A percentile compares a stretch with the other conserved stretches of the same genome.
phyloP scores from a whole-genome alignment of 2,888 invertebrate genomes.

The Dicyrtoma fusca region DNA sequence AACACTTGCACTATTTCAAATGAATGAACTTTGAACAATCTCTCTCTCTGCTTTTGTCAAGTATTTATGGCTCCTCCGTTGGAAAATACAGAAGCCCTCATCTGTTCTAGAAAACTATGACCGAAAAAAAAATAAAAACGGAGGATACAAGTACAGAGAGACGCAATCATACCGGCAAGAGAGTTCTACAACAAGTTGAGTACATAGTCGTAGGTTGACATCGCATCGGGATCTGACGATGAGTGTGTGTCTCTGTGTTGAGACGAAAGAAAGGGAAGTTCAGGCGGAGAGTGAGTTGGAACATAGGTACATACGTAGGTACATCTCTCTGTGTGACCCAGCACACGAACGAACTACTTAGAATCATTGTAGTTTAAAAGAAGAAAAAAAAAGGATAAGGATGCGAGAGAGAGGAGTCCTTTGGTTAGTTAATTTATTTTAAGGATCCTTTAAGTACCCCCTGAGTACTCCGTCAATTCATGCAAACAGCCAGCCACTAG shows the following conservation, averaged over 20 bases:
- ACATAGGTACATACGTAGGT: neutral
- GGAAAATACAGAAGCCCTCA: too few species aligned
- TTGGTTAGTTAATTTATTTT: conserved; percentile 30
- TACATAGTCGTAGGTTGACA: too few species aligned
- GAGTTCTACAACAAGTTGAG: neutral
- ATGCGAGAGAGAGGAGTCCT: conserved; percentile 15
- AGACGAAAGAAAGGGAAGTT: neutral
- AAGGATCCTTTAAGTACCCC: conserved; percentile 32
- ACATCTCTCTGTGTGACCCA: conserved; percentile 19
- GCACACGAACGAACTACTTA: conserved; percentile 35
- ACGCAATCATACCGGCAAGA: neutral
- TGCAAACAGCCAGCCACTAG: neutral
- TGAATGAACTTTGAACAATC: conserved; percentile 16
- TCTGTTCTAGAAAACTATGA: too few species aligned
- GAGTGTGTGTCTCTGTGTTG: neutral
- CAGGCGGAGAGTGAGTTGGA: neutral
- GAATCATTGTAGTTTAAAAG: conserved; percentile 22
- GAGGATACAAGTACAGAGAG: neutral
- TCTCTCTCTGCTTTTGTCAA: too few species aligned
- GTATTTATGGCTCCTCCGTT: too few species aligned
- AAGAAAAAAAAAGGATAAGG: conserved; percentile 25
- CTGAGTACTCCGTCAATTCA: conserved; percentile 24
- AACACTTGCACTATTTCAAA: conserved; percentile 29
- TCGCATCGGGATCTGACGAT: neutral
- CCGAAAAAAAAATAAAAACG: too few species aligned